Conservation (phyloP, 2,797 vertebrate genomes). For the Argyrosomus regius region DNA sequence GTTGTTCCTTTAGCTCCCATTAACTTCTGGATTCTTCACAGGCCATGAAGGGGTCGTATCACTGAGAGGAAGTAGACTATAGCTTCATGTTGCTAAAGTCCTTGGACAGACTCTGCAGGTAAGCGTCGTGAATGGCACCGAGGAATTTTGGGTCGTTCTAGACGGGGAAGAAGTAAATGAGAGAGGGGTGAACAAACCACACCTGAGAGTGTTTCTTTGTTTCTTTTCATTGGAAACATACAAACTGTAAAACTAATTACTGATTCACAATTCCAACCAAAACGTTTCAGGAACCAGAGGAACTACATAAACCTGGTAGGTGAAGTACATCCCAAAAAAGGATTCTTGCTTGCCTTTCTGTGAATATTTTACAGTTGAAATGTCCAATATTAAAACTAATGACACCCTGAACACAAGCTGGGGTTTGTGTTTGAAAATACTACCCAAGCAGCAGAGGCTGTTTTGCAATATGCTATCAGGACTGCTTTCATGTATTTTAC, state of each 20-base stretch:
- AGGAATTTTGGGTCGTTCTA: slow-evolving; percentile 96
- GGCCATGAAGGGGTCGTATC: neutral
- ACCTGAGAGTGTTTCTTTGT: neutral
- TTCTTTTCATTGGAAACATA: neutral
- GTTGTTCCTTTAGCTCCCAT: slow-evolving; percentile 8
- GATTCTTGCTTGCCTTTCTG: neutral
- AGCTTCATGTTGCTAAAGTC: slow-evolving; percentile 90
- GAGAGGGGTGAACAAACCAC: slow-evolving; percentile 10
- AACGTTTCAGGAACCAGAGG: neutral
- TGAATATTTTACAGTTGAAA: neutral
- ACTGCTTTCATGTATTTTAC: neutral
- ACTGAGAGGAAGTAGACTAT: slow-evolving; percentile 69
- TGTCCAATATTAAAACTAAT: too few species aligned
- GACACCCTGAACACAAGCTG: neutral
- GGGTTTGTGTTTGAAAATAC: neutral
- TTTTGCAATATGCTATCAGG: neutral
- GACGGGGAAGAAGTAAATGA: slow-evolving; percentile 43
- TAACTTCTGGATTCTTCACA: slow-evolving; percentile 5
- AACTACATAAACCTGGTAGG: too few species aligned
- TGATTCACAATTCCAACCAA: neutral
- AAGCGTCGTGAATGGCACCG: slow-evolving; percentile 93
- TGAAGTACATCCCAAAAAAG: neutral
- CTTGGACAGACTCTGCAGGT: slow-evolving; percentile 92
- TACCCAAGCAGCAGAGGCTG: neutral
- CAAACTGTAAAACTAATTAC: neutral